Percentiles rank a stretch among this genome's conserved stretches.
These are phyloP conservation scores for Myripristis jacobus DNA, from an alignment of 2,797 vertebrate species.

Conservation along the genomic window DNA sequence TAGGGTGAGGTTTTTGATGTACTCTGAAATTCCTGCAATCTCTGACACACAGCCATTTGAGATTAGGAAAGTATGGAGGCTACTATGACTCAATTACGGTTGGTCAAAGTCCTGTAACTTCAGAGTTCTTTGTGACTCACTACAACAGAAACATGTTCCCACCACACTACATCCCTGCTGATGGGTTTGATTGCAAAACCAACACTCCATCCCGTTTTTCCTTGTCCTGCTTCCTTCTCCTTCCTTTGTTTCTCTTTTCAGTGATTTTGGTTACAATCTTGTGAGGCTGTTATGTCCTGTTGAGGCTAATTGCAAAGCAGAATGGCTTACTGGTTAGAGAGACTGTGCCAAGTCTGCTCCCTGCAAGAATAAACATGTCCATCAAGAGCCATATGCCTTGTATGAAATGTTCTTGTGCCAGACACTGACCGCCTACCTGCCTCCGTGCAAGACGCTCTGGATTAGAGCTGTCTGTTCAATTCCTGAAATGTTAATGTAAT, in stretches of 20 bases:
- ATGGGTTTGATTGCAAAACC: conserved; percentile 4
- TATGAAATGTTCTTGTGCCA: no score
- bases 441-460: no score
- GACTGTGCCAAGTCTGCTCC: not conserved
- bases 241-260: not conserved
- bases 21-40: not conserved
- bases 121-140: conserved; percentile 8
- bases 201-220: not conserved
- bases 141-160: not conserved
- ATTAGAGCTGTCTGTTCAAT: no score
- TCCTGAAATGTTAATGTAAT: no score
- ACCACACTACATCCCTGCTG: not conserved
- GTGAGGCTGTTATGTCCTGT: not conserved
- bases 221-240: not conserved
- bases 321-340: not conserved
- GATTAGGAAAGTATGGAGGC: conserved; percentile 21
- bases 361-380: no score
- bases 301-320: not conserved
- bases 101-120: conserved; percentile 8
- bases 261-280: not conserved
- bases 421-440: no score
- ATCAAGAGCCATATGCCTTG: no score
- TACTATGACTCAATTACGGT: not conserved
- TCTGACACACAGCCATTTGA: conserved; percentile 6
- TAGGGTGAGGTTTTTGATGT: conserved; percentile 30